Percentiles rank a stretch among this genome's conserved stretches.
phyloP scores from a whole-genome alignment of 2,797 vertebrate genomes.

The Phoeniculus purpureus region DNA sequence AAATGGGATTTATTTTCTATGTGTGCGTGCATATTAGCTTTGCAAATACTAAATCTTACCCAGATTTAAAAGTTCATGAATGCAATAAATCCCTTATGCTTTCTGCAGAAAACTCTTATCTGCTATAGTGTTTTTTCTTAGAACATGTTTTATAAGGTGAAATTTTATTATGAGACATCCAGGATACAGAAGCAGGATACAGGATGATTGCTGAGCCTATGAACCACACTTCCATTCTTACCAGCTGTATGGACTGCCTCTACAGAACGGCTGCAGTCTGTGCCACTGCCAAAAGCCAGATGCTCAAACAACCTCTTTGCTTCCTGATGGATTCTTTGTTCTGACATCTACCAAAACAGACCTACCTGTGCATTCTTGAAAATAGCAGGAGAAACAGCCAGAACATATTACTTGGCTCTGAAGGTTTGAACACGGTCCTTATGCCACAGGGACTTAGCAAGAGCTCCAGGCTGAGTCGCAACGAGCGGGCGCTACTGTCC shows the following conservation, averaged over 20 bases:
- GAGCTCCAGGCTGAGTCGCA: background rate
- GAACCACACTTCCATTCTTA: background rate
- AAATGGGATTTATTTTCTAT: background rate
- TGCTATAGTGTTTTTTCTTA: background rate
- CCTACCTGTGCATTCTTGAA: background rate
- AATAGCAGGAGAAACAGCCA: background rate
- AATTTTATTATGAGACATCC: background rate
- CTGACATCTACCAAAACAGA: background rate
- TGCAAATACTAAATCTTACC: conserved; percentile 15
- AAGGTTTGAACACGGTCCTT: background rate
- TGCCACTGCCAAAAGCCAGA: background rate
- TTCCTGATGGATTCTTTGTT: background rate
- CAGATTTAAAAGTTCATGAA: background rate
- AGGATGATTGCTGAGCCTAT: background rate
- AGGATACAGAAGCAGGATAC: background rate
- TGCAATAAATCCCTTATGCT: background rate
- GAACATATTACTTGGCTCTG: background rate
- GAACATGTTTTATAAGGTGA: background rate
- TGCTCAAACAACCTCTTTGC: background rate
- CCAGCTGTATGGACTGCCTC: background rate
- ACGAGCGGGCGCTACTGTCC: background rate
- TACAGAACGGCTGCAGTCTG: background rate
- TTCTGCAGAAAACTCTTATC: background rate
- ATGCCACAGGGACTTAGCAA: background rate
- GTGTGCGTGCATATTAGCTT: background rate